Evolutionary conservation across 2,888 invertebrate genomes (phyloP), one percentile per base, ranked within the genome.

Genomic region (Gastracanthus pulcherrimus): DNA sequence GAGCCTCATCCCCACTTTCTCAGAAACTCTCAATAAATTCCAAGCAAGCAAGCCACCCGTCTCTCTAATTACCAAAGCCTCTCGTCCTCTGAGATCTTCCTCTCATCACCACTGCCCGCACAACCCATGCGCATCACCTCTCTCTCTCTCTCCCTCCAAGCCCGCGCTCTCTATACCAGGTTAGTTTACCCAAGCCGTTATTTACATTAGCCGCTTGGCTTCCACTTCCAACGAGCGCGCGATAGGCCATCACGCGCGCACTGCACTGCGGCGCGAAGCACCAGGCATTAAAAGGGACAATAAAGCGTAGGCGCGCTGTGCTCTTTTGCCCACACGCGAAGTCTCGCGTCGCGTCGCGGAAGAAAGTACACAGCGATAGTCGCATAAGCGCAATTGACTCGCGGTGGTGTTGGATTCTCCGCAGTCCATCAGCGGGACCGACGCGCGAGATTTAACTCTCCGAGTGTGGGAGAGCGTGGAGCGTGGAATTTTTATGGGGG

Each of bases 301-400:
- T 66, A 76, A 66, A 76, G 66, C 29, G 74, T 75, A 34, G 74
- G 64, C 66, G 67, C 38, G 6, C 36, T 23, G n/a, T n/a, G n/a
- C n/a, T n/a, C n/a, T 58, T 55, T 76, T 67, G 26, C 76, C 13
- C 76, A 51, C 51, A 34, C 29, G 58, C 62, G 36, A 62, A 34
- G 62, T 55, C n/a, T 55, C 55, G 23, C n/a, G n/a, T n/a, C n/a
- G n/a, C n/a, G 36, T 38, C 26, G 60, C 16, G 38, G 16, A 62
- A 60, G 78, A 55, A 55, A 55, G 55, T 55, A 55, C 23, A 55
- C 23, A 19, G 55, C 26, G n/a, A 77, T 70, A 69, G 82, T 82
- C 78, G 80, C 78, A 83, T 84, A 82, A 80, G 82, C 70, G 80
- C 62, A 64, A 64, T 64, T 64, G 62, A 64, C 62, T 69, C 71